Evolutionary conservation across 37 sponge, comb jelly and placozoan species (phyloP).

Genomic region (Bolinopsis microptera): DNA sequence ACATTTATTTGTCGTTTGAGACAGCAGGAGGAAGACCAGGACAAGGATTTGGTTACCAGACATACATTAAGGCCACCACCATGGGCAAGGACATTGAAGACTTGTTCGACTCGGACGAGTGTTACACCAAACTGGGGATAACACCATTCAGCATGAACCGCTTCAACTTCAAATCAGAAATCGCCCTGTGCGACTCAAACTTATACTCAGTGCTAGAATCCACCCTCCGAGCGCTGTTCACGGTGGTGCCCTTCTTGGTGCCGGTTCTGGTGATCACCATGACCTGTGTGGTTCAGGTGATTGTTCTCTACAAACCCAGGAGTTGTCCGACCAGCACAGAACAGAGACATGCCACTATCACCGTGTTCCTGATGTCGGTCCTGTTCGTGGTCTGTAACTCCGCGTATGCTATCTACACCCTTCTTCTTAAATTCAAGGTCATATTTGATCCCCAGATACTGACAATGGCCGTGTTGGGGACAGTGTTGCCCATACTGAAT

Average conservation of each 20-base stretch:
- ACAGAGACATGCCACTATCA: not conserved
- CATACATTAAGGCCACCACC: not conserved
- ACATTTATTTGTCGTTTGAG: not conserved
- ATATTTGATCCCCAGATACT: not conserved
- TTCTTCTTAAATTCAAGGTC: not conserved
- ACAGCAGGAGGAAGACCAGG: not conserved
- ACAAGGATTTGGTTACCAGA: not conserved
- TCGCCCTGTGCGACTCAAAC: not conserved
- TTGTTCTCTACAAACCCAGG: not conserved
- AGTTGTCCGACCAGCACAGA: not conserved
- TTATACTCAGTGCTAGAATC: not conserved
- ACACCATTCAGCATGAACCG: no score
- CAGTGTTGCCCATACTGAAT: not conserved
- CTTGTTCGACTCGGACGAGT: not conserved
- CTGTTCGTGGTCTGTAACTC: not conserved
- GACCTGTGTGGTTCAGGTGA: not conserved
- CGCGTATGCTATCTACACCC: not conserved
- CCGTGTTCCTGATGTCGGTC: not conserved
- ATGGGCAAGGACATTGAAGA: not conserved
- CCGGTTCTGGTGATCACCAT: not conserved
- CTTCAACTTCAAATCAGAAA: not conserved
- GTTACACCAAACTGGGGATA: not conserved
- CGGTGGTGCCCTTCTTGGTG: not conserved
- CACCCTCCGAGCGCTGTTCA: not conserved
- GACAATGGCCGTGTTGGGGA: not conserved